Evolutionary conservation across 2,888 invertebrate genomes (phyloP).

Genomic region (Actias luna): DNA sequence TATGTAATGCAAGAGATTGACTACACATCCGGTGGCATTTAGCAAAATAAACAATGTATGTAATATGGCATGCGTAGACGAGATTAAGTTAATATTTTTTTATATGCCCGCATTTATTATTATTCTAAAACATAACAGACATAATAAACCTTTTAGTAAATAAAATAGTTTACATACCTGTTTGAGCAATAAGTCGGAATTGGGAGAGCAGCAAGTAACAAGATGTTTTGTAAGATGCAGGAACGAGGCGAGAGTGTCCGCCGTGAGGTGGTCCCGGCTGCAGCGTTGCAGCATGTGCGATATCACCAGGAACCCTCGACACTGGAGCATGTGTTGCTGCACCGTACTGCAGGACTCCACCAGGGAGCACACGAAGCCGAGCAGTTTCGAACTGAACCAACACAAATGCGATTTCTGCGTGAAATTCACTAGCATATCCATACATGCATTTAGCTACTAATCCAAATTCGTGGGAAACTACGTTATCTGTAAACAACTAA

Average conservation of each 20-base stretch:
- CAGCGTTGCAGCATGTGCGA: slow-evolving; percentile 97
- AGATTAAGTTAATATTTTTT: not conserved
- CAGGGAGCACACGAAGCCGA: slow-evolving; percentile 98
- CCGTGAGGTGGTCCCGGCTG: slow-evolving; percentile 95
- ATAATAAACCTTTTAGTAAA: not conserved
- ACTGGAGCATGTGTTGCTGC: slow-evolving; percentile 99
- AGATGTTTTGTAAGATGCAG: slow-evolving; percentile 95
- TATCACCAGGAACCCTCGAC: slow-evolving; percentile 98
- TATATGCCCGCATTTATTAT: too few relatives aligned
- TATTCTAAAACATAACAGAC: too few relatives aligned
- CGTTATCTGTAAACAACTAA: too few relatives aligned
- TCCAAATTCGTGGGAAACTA: too few relatives aligned
- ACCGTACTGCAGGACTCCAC: slow-evolving; percentile 98
- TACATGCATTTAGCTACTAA: too few relatives aligned
- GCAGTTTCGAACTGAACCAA: slow-evolving; percentile 93
- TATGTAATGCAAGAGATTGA: too few relatives aligned
- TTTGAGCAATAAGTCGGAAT: slow-evolving; percentile 94
- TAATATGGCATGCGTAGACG: not conserved
- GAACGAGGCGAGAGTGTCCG: slow-evolving; percentile 96
- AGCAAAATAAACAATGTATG: too few relatives aligned
- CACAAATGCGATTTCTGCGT: too few relatives aligned
- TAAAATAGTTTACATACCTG: slow-evolving; percentile 85
- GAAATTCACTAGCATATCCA: too few relatives aligned
- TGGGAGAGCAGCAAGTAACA: slow-evolving; percentile 95
- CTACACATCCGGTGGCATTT: too few relatives aligned